Evolutionary conservation across 2,113 vertebrate genomes (phyloP).

Genomic region (Menidia beryllina): DNA sequence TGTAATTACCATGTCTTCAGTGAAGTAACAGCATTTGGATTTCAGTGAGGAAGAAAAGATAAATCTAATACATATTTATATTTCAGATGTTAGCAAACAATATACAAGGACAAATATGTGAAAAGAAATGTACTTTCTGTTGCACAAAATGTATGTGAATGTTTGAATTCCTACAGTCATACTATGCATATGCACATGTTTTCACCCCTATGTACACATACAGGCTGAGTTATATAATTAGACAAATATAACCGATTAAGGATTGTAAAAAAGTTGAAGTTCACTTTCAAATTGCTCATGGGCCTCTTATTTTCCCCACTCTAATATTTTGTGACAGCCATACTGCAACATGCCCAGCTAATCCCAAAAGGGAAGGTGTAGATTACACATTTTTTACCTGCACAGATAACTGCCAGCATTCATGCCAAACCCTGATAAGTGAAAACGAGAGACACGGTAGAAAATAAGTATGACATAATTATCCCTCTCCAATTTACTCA

Average conservation of each 20-base stretch:
- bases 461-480: conserved; percentile 65
- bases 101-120: conserved; percentile 37
- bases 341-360: conserved; percentile 65
- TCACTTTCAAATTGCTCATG: conserved; percentile 51
- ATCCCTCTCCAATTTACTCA: conserved; percentile 61
- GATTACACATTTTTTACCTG: conserved; percentile 80
- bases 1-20: conserved; percentile 72
- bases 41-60: conserved; percentile 62
- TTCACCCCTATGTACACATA: background rate
- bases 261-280: conserved; percentile 34
- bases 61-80: conserved; percentile 70
- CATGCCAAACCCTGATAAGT: conserved; percentile 61
- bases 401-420: conserved; percentile 56
- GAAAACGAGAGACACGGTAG: conserved; percentile 42
- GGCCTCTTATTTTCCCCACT: conserved; percentile 50
- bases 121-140: conserved; percentile 13
- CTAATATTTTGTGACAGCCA: conserved; percentile 77
- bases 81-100: conserved; percentile 58
- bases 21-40: conserved; percentile 61
- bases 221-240: background rate
- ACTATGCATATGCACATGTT: background rate
- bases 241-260: background rate
- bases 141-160: conserved; percentile 27
- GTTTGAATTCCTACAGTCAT: background rate
- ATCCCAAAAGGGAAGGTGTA: conserved; percentile 73